Evolutionary conservation across 2,113 vertebrate genomes (phyloP), one percentile per base, ranked within the genome.

Genomic region (Apaloderma vittatum): DNA sequence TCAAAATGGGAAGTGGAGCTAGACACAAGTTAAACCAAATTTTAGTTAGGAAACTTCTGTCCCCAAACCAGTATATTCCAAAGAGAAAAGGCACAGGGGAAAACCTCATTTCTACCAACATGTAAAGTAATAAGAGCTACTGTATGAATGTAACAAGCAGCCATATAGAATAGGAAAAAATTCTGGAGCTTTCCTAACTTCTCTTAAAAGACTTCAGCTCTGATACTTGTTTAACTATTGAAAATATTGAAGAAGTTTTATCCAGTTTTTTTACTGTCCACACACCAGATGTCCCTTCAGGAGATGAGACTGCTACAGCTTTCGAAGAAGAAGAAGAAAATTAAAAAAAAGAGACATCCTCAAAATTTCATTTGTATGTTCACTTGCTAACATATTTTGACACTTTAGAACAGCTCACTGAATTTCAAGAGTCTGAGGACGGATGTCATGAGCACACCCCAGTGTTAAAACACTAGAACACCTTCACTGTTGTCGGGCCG

Each of bases 401-500:
- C 29, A 13, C 16, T 85, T 75, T 17, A n/a, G 17, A 10, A 45
- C 23, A 86, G 32, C n/a, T 29, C 22, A 83, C 23, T n/a, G 32
- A 65, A 68, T 72, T 92, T 79, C 49, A 80, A n/a, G 23, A 75
- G 22, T 36, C 37, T 84, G 46, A 90, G 36, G n/a, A 58, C 23
- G 84, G 36, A 62, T 11, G 5, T 48, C 49, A 78, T 11, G 43
- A 78, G 71, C 85, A 29, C 13, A 48, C 34, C 66, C 4, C 66
- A 71, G 37, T 26, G 63, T 32, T 58, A 52, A 46, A 93, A 72
- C 22, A 62, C 24, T 14, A 40, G 5, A 87, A 83, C 12, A 76
- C 11, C 5, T 0, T 12, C 0, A 0, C 40, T 77, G 30, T 57
- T 14, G 68, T 67, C 76, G 29, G 76, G 40, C 51, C 29, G 17